These are phyloP conservation scores for Slavum lentiscoides DNA, from an alignment of 2,888 invertebrate genomes.

Conservation along the genomic window DNA sequence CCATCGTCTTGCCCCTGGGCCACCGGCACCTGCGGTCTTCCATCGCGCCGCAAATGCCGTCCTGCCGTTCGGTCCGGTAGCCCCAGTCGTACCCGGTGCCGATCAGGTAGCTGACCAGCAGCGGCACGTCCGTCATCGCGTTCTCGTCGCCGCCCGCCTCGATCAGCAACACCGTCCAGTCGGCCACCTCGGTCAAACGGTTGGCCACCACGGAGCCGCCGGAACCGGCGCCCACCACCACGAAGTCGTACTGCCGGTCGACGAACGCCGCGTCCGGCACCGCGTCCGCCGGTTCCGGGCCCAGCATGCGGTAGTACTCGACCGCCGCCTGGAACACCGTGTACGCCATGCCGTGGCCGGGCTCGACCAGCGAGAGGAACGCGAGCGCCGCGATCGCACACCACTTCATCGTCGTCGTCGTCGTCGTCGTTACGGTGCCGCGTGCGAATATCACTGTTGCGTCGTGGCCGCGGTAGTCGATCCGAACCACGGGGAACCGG, in stretches of 20 bases:
- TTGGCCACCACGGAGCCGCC: conserved; percentile 65
- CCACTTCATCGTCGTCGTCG: neutral
- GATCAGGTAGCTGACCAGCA: conserved; percentile 60
- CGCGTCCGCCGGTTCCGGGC: conserved; percentile 54
- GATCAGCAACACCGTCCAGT: conserved; percentile 62
- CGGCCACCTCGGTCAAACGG: conserved; percentile 62
- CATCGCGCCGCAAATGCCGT: conserved; percentile 58
- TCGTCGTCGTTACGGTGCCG: neutral
- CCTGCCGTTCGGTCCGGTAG: conserved; percentile 62
- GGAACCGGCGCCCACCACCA: conserved; percentile 65
- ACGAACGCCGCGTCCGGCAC: conserved; percentile 55
- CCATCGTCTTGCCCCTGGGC: conserved; percentile 62
- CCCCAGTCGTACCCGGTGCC: conserved; percentile 59
- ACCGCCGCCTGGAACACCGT: conserved; percentile 44
- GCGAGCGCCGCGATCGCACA: neutral
- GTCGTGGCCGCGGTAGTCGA: neutral
- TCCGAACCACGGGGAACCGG: neutral
- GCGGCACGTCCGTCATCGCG: conserved; percentile 61
- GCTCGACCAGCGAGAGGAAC: neutral
- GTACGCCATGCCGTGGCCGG: conserved; percentile 40
- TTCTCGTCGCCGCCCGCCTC: conserved; percentile 63
- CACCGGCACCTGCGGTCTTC: conserved; percentile 58
- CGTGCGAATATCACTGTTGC: neutral
- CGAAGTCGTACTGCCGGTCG: conserved; percentile 59
- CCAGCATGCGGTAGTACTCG: conserved; percentile 32